A percentile compares a stretch with the other conserved stretches of the same genome.
These are phyloP conservation scores for Aphis craccivora DNA, from an alignment of 1,140 invertebrate genomes.

Conservation along the genomic window DNA sequence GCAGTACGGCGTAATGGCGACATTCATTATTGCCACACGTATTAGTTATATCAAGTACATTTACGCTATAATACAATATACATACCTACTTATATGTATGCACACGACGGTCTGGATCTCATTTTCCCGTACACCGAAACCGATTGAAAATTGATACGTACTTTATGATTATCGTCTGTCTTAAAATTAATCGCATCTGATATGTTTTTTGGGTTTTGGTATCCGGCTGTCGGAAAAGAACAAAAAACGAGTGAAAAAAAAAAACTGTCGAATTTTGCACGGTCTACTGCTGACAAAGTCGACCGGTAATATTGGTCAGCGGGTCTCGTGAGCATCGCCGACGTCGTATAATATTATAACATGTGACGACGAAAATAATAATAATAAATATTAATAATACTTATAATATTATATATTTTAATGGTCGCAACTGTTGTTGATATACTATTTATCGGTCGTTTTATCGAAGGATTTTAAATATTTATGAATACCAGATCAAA, in stretches of 20 bases:
- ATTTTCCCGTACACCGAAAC: background rate
- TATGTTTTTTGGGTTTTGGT: slow-evolving; percentile 7
- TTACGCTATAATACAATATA: background rate
- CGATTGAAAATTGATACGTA: slow-evolving; percentile 21
- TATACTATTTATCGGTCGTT: background rate
- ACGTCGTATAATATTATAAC: background rate
- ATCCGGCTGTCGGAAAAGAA: background rate
- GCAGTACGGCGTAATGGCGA: background rate
- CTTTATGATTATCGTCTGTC: background rate
- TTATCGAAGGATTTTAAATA: background rate
- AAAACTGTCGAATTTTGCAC: slow-evolving; percentile 18
- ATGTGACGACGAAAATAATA: too few relatives aligned
- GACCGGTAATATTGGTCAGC: background rate
- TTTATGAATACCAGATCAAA: background rate
- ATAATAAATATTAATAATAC: too few relatives aligned
- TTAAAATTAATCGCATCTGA: background rate
- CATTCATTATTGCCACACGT: background rate
- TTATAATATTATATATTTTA: background rate
- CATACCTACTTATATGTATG: background rate
- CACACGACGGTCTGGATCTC: background rate
- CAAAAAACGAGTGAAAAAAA: background rate
- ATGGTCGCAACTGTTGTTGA: background rate
- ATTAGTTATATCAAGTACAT: background rate
- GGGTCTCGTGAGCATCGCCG: background rate
- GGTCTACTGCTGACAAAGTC: slow-evolving; percentile 13